These are phyloP conservation scores for Saccostrea echinata DNA, from an alignment of 1,140 invertebrate species.

Conservation along the genomic window DNA sequence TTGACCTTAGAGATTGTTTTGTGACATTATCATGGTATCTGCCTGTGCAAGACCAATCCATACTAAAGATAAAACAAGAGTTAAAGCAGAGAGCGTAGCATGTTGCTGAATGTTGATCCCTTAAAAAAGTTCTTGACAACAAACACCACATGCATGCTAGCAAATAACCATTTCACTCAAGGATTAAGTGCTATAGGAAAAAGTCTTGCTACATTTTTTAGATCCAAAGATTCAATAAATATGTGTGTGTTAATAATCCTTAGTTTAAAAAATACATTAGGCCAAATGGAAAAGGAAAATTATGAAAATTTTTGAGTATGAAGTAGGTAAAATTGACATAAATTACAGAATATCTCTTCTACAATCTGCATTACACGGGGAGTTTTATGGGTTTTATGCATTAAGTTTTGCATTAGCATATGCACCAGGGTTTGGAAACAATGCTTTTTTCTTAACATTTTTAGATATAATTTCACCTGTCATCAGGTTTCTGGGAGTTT, in stretches of 20 bases:
- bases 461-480: constrained; percentile 32
- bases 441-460: constrained; percentile 26
- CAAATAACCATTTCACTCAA: background rate
- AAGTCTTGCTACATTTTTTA: background rate
- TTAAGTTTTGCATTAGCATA: constrained; percentile 30
- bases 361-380: constrained; percentile 3
- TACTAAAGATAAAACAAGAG: too few species aligned
- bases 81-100: too few species aligned
- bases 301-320: background rate
- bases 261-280: constrained; percentile 34
- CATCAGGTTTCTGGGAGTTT: constrained; percentile 33
- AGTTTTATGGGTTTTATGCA: constrained; percentile 32
- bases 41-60: too few species aligned
- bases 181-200: constrained; percentile 6
- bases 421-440: constrained; percentile 7
- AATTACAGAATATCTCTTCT: background rate
- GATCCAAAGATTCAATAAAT: constrained; percentile 1
- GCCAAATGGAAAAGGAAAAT: background rate
- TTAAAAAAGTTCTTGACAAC: too few species aligned
- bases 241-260: background rate
- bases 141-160: background rate
- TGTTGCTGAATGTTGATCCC: too few species aligned
- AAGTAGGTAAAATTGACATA: constrained; percentile 6
- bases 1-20: too few species aligned
- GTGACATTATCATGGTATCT: too few species aligned